Conservation (phyloP, 2,888 invertebrate genomes). For the Hypselothyrea guttata region DNA sequence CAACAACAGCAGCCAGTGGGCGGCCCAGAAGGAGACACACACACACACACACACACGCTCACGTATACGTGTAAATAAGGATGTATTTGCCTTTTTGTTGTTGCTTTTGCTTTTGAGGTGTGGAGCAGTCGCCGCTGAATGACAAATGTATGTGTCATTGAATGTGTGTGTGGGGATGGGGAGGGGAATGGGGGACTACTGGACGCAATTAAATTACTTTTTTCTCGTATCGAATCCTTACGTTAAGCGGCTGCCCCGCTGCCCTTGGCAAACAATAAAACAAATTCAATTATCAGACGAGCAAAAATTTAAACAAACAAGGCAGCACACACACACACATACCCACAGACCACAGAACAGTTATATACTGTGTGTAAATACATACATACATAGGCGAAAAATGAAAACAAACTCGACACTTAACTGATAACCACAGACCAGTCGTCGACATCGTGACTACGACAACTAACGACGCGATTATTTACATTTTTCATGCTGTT, state of each 20-base stretch:
- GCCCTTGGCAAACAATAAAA: conserved; percentile 34
- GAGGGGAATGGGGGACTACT: conserved; percentile 6
- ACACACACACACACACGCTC: conserved; percentile 13
- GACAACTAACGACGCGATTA: conserved; percentile 35
- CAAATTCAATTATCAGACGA: conserved; percentile 64
- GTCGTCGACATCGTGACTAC: conserved; percentile 55
- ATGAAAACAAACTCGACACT: conserved; percentile 64
- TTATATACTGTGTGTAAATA: conserved; percentile 48
- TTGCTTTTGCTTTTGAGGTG: conserved; percentile 36
- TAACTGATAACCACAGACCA: conserved; percentile 67
- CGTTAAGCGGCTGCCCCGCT: neutral
- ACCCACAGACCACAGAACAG: conserved; percentile 2
- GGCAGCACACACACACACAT: conserved; percentile 3
- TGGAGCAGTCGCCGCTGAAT: conserved; percentile 39
- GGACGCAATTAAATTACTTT: conserved; percentile 25
- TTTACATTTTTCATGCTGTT: conserved; percentile 3
- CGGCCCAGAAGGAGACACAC: conserved; percentile 46
- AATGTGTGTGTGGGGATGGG: too few species aligned
- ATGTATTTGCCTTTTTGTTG: conserved; percentile 39
- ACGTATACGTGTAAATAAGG: conserved; percentile 32
- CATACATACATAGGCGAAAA: conserved; percentile 57
- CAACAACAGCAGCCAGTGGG: conserved; percentile 45
- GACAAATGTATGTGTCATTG: conserved; percentile 54
- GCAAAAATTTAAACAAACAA: conserved; percentile 54
- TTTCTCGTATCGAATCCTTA: conserved; percentile 26